Evolutionary conservation across 2,888 invertebrate species (phyloP).

Genomic region (Oxyteleia sp.): DNA sequence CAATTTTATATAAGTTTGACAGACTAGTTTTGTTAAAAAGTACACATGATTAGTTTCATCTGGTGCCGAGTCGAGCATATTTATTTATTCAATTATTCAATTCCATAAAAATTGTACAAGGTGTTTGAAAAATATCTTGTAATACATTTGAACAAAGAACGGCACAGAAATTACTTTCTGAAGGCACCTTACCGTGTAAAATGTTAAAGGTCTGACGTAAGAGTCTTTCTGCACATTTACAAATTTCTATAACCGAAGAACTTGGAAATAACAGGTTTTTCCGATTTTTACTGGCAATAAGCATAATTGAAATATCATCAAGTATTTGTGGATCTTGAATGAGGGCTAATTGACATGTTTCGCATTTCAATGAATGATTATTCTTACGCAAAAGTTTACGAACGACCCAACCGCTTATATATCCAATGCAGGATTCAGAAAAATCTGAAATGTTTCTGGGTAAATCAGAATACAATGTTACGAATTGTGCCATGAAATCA

Average conservation of each 20-base stretch:
- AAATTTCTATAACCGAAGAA: conserved; percentile 56
- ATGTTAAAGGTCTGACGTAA: conserved; percentile 9
- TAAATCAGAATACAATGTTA: background rate
- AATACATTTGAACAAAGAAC: conserved; percentile 56
- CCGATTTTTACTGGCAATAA: conserved; percentile 44
- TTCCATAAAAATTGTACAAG: conserved; percentile 39
- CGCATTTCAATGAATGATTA: conserved; percentile 40
- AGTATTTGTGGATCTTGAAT: conserved; percentile 19
- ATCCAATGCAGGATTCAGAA: conserved; percentile 24
- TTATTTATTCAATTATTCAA: conserved; percentile 61
- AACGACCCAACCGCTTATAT: conserved; percentile 54
- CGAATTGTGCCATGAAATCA: too few species aligned
- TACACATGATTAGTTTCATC: conserved; percentile 41
- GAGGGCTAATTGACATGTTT: conserved; percentile 42
- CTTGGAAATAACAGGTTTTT: conserved; percentile 59
- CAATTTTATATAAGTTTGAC: conserved; percentile 29
- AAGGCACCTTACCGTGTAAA: conserved; percentile 4
- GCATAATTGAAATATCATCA: background rate
- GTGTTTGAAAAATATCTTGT: conserved; percentile 45
- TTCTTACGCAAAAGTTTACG: conserved; percentile 48
- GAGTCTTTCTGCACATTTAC: conserved; percentile 25
- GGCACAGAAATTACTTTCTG: conserved; percentile 47
- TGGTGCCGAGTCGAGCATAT: conserved; percentile 46
- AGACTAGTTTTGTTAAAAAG: conserved; percentile 39
- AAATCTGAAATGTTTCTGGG: background rate